phyloP scores from a whole-genome alignment of 2,888 invertebrate genomes.

The Heliconius sara region DNA sequence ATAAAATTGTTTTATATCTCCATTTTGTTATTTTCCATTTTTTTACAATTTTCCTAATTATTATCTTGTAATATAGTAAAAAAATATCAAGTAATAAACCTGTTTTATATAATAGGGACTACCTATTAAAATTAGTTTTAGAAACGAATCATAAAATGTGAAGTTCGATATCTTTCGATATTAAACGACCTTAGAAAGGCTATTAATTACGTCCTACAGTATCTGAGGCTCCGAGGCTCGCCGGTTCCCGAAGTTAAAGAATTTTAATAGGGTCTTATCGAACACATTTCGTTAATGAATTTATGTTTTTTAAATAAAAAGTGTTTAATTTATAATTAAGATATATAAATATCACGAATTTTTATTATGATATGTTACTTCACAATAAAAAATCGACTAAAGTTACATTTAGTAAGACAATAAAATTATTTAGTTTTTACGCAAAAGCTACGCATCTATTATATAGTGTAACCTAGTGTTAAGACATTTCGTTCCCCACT shows the following conservation, averaged over 20 bases:
- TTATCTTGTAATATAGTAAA: background rate
- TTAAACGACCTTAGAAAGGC: slow-evolving; percentile 38
- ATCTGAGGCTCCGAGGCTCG: slow-evolving; percentile 27
- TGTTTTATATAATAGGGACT: background rate
- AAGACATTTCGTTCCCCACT: too few species aligned
- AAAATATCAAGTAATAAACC: background rate
- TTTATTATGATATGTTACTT: too few species aligned
- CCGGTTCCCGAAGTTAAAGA: slow-evolving; percentile 25
- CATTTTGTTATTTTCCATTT: background rate
- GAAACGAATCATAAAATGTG: slow-evolving; percentile 1
- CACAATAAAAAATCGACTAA: too few species aligned
- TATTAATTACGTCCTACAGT: slow-evolving; percentile 42
- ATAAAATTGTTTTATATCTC: background rate
- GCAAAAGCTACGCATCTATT: too few species aligned
- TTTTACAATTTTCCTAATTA: background rate
- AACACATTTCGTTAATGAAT: slow-evolving; percentile 30
- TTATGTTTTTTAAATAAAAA: background rate
- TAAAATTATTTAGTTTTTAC: too few species aligned
- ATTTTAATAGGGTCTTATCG: slow-evolving; percentile 38
- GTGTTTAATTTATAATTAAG: too few species aligned
- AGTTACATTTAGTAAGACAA: too few species aligned
- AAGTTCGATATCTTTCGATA: slow-evolving; percentile 35
- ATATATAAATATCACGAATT: too few species aligned
- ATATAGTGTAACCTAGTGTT: too few species aligned
- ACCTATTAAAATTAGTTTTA: background rate